Conservation (phyloP, 1,140 invertebrate genomes). For the Ditylenchus dipsaci region DNA sequence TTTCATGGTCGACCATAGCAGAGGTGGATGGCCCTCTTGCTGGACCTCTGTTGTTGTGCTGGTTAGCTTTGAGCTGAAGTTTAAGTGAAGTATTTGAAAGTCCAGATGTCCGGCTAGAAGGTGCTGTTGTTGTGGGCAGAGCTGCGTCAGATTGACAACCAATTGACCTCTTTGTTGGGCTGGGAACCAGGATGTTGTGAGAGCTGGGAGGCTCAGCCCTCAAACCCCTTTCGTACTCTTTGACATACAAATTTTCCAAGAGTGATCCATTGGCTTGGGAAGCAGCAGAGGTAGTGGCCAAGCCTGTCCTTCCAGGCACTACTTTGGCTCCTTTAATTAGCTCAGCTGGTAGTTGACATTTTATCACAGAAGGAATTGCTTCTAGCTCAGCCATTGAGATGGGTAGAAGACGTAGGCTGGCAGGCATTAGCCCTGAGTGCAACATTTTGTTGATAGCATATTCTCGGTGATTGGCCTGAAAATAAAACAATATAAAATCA, state of each 20-base stretch:
- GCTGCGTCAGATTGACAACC: conserved; percentile 30
- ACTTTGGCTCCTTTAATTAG: conserved; percentile 36
- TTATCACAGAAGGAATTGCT: conserved; percentile 36
- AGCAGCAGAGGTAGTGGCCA: not conserved
- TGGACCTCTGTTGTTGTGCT: not conserved
- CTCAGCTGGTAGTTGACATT: conserved; percentile 42
- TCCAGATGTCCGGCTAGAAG: too few species aligned
- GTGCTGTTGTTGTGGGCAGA: not conserved
- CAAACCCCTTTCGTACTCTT: too few species aligned
- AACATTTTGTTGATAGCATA: conserved; percentile 51
- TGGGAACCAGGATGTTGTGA: not conserved
- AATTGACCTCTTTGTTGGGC: conserved; percentile 23
- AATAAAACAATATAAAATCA: too few species aligned
- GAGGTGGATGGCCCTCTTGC: conserved; percentile 8
- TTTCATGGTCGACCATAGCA: too few species aligned
- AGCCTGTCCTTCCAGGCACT: conserved; percentile 12
- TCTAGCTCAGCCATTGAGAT: conserved; percentile 13
- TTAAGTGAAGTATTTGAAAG: not conserved
- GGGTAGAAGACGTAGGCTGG: conserved; percentile 5
- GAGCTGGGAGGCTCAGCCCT: too few species aligned
- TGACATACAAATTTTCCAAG: too few species aligned
- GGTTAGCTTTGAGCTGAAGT: not conserved
- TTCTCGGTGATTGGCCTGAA: conserved; percentile 49
- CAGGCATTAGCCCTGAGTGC: conserved; percentile 48
- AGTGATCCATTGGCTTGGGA: too few species aligned